Evolutionary conservation across 2,113 vertebrate species (phyloP), one percentile per base, ranked within the genome.

Genomic region (Pterocles orientalis): DNA sequence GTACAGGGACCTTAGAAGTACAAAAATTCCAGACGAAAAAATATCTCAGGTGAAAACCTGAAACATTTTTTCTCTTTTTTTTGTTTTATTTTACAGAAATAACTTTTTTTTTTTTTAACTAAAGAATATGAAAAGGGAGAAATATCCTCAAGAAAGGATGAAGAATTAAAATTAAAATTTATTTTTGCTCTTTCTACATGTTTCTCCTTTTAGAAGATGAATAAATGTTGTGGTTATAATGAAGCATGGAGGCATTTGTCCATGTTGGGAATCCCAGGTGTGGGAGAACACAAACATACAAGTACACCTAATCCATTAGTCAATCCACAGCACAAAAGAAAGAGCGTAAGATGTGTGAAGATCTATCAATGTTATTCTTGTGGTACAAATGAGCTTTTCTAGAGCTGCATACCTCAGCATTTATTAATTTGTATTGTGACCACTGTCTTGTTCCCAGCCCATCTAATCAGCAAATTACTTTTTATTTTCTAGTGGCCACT

Each of bases 21-120:
- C 60, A 91, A 97, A 97, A 95, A 8, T 12, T 48, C 56, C 19
- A 48, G 45, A 71, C 60, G 34, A 70, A 94, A 73, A 54, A 21
- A 12, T 18, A 12, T 50, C 77, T 65, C 54, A 66, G 68, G 60
- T 71, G 60, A 48, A 96, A 36, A 57, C 7, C 17, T 12, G 6
- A 94, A 76, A 12, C 4, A 39, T n/a, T 64, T 84, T 77, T 91
- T 60, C 9, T 76, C 34, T 41, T 29, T 78, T 85, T 36, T 56
- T 81, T 70, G 1, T 15, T 85, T 68, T 47, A 31, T 57, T 92
- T 91, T 76, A 57, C 18, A 68, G 23, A 75, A 85, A 39, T 2
- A 82, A 9, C 5, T 36, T 82, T 58, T 77, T 2, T 81, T 92
- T 92, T 45, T 2, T 81, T 91, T 92, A 43, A 72, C 28, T 31